Evolutionary conservation across 2,888 invertebrate species (phyloP), one percentile per base, ranked within the genome.

Genomic region (Rhingia campestris): DNA sequence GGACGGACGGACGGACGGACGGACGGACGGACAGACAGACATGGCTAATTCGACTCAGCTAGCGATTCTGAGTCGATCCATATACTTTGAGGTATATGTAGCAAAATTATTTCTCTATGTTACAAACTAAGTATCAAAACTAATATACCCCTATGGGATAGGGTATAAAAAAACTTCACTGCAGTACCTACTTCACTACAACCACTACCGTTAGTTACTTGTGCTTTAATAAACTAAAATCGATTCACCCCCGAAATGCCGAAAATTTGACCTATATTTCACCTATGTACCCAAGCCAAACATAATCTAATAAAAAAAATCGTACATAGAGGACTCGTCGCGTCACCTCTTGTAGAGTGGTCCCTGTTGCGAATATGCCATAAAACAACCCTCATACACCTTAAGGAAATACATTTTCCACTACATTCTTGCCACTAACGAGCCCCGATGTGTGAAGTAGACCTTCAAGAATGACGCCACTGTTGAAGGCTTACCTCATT

Each of bases 391-490:
- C 53, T 66, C 14, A 35, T 53, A 43, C 41, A 33, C 51, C 53
- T 66, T 6, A 14, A 54, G 56, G 30, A 37, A n/a, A 43, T 14
- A 43, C 37, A 22, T 39, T 49, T 69, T 0, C 9, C 9, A 49
- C 47, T 10, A 12, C 47, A 37, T 9, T 56, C 56, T 30, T 41
- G 22, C 4, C 10, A 22, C 30, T 10, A 10, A 22, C 47, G 14
- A 14, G 10, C 10, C 10, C 4, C 30, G 22, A 41, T 51, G 30
- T 64, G 32, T 30, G 14, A 37, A 49, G 4, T 14, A 0, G n/a
- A n/a, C 41, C 39, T 39, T n/a, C n/a, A 49, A 67, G 43, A 43
- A 67, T 67, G 66, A 67, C 66, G 53, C 30, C 66, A 66, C 41
- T 32, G 53, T 54, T 22, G 41, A 43, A 14, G 41, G 43, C 32